phyloP scores from a whole-genome alignment of 53 echinoderm and acorn worm species.

The Antedon mediterranea region DNA sequence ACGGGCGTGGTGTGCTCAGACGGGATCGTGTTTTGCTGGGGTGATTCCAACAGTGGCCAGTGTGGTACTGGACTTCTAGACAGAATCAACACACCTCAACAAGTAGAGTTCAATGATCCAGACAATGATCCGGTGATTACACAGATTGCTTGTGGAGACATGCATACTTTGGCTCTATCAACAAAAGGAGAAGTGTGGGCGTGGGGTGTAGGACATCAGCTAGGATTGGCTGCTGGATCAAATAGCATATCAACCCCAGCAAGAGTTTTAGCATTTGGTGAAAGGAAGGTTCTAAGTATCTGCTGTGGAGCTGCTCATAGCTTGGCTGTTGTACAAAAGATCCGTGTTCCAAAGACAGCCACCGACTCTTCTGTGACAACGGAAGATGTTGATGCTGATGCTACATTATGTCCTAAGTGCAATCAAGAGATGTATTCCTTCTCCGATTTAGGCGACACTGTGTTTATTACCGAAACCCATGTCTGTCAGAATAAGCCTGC shows the following conservation, averaged over 20 bases:
- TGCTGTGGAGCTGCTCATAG: conserved; percentile 63
- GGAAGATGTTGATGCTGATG: conserved; percentile 64
- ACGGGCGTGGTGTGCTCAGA: conserved; percentile 82
- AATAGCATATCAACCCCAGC: conserved; percentile 56
- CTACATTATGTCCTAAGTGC: conserved; percentile 39
- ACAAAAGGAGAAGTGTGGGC: conserved; percentile 81
- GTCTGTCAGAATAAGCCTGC: background rate
- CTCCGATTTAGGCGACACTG: conserved; percentile 77
- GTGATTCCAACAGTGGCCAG: conserved; percentile 73
- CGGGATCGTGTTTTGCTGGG: conserved; percentile 99
- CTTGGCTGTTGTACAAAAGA: conserved; percentile 68
- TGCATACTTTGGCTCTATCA: conserved; percentile 72
- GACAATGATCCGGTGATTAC: conserved; percentile 76
- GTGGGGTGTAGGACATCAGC: conserved; percentile 90
- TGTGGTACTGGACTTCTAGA: conserved; percentile 59
- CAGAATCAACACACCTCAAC: conserved; percentile 54
- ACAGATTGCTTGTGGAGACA: conserved; percentile 75
- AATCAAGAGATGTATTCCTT: conserved; percentile 58
- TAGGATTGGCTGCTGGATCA: conserved; percentile 71
- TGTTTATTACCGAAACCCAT: conserved; percentile 60
- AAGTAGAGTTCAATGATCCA: conserved; percentile 66
- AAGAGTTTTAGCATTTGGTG: conserved; percentile 61
- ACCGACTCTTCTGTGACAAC: conserved; percentile 36
- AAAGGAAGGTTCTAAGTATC: conserved; percentile 64
- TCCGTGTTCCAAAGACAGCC: conserved; percentile 15